Evolutionary conservation across 2,113 vertebrate genomes (phyloP), one percentile per base, ranked within the genome.

Genomic region (Phylloscopus whistleri): DNA sequence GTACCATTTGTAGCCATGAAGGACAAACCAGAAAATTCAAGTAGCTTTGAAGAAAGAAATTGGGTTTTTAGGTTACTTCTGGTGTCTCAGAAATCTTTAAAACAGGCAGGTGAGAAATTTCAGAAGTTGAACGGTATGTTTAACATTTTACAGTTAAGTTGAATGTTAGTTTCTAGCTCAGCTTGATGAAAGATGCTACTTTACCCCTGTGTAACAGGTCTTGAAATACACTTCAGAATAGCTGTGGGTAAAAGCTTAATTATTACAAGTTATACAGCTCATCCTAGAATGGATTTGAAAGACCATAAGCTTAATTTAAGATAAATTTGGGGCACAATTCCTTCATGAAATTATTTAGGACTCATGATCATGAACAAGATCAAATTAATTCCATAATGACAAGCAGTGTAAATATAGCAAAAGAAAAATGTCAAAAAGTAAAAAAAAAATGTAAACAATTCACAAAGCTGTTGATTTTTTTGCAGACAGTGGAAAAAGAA

Each of bases 61-160:
- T 37, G 8, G 0, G 0, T 4, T 28, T 41, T 86, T 5, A 48
- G 2, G 5, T 24, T 59, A 43, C 52, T 72, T 7, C 10, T 72
- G 4, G 4, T 76, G 13, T 83, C 14, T 60, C 37, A 62, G 14
- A 77, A 64, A 81, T 26, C 9, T 63, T 74, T 49, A 63, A 85
- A 75, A 66, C 7, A 35, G 10, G 28, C 46, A 75, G 18, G 11
- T 56, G 5, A 75, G 19, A 77, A 66, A 60, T 66, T 15, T 24
- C 20, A 60, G 26, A 87, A 74, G 4, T 26, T 20, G 23, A 66
- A 84, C 33, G 2, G 1, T 56, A 7, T 63, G 20, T 51, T 74
- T 72, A 84, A 87, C 18, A 5, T 6, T 77, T 33, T 43, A 51
- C 16, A 70, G 19, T 48, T 62, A 43, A 77, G 55, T 75, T 39